These are phyloP conservation scores for Orchestia grillus DNA, from an alignment of 1,140 invertebrate species.

Conservation along the genomic window DNA sequence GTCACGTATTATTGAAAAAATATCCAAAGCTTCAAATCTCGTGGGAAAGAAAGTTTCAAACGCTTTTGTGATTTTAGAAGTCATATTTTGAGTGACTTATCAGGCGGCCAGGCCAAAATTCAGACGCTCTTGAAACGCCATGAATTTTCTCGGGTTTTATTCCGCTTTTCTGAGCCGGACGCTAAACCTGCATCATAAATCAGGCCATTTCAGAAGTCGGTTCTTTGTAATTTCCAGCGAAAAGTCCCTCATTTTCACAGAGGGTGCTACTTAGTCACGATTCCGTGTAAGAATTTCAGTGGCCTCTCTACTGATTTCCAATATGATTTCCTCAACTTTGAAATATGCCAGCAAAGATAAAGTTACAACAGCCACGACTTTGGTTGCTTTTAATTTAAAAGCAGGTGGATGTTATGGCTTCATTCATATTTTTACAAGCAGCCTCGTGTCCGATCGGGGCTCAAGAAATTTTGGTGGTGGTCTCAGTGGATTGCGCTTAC, in stretches of 20 bases:
- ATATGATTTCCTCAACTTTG: background rate
- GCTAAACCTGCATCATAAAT: background rate
- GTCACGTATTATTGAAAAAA: background rate
- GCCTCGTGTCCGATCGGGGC: background rate
- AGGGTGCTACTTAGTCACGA: background rate
- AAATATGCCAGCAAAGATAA: background rate
- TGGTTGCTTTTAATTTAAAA: background rate
- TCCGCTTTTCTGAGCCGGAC: background rate
- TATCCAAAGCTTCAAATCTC: background rate
- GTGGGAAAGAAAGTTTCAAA: background rate
- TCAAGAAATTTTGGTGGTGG: background rate
- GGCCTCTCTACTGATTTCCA: background rate
- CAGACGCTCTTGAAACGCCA: background rate
- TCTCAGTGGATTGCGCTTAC: background rate
- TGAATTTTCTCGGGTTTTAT: background rate
- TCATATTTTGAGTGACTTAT: background rate
- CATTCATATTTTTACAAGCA: background rate
- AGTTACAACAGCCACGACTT: background rate
- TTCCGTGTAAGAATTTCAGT: background rate
- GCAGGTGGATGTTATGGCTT: background rate
- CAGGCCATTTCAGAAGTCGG: background rate
- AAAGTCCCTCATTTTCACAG: background rate
- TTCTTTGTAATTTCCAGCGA: background rate
- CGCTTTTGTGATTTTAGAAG: background rate
- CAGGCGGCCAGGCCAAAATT: background rate